phyloP scores from a whole-genome alignment of 2,797 vertebrate species.

The Protosalanx chinensis region DNA sequence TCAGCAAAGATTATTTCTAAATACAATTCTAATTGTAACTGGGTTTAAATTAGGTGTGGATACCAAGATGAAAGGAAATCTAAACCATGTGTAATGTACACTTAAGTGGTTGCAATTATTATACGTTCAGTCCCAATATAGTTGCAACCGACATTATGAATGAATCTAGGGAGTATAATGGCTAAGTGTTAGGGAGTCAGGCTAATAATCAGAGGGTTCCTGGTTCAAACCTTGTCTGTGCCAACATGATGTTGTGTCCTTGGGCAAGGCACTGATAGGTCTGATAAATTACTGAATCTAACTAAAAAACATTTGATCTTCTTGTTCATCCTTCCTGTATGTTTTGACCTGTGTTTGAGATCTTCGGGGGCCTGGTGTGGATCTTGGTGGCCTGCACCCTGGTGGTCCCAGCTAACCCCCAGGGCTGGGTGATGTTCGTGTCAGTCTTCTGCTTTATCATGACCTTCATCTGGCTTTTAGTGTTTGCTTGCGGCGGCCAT shows the following conservation, averaged over 20 bases:
- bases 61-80: background rate
- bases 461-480: slow-evolving; percentile 76
- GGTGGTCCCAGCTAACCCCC: slow-evolving; percentile 49
- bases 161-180: no score
- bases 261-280: no score
- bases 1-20: background rate
- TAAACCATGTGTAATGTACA: no score
- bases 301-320: no score
- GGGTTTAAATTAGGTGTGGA: background rate
- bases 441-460: slow-evolving; percentile 85
- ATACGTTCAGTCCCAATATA: no score
- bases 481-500: slow-evolving; percentile 69
- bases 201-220: no score
- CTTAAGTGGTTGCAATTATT: no score
- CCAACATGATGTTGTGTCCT: no score
- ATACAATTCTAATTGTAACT: background rate
- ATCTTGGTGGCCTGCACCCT: slow-evolving; percentile 85
- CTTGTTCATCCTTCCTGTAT: no score
- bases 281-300: no score
- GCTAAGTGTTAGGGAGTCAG: no score
- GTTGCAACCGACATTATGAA: background rate
- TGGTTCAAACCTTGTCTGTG: no score
- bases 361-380: slow-evolving; percentile 87
- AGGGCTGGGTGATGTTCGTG: slow-evolving; percentile 91
- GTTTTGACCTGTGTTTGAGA: slow-evolving; percentile 16